These are phyloP conservation scores for Seriola quinqueradiata DNA, from an alignment of 2,113 vertebrate genomes.

Conservation along the genomic window DNA sequence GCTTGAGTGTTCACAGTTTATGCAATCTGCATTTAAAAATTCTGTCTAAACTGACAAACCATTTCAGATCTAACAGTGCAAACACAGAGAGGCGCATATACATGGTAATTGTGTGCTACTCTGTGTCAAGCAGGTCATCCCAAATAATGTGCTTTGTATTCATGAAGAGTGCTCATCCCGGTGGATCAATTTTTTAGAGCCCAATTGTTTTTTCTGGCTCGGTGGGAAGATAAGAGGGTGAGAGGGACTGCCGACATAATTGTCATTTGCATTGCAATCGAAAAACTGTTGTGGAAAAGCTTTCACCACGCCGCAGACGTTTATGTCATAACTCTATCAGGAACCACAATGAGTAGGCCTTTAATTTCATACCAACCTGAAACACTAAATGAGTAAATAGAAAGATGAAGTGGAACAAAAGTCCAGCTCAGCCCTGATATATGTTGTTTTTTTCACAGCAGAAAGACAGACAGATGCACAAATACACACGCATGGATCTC, in stretches of 20 bases:
- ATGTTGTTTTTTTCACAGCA: conserved; percentile 6
- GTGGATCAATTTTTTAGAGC: conserved; percentile 66
- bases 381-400: conserved; percentile 54
- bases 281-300: conserved; percentile 58
- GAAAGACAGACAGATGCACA: conserved; percentile 32
- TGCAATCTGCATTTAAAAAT: conserved; percentile 52
- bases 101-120: conserved; percentile 70
- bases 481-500: conserved; percentile 7
- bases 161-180: conserved; percentile 63
- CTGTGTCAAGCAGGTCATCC: conserved; percentile 65
- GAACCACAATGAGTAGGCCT: conserved; percentile 48
- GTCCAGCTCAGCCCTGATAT: conserved; percentile 35
- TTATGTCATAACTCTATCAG: conserved; percentile 65
- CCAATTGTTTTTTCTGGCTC: conserved; percentile 69
- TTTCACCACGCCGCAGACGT: conserved; percentile 44
- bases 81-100: conserved; percentile 67
- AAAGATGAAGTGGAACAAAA: conserved; percentile 52
- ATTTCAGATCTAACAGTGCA: conserved; percentile 42
- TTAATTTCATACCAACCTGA: conserved; percentile 58
- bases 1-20: conserved; percentile 35
- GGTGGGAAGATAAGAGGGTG: conserved; percentile 68
- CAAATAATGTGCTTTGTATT: conserved; percentile 73
- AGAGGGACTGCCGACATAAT: conserved; percentile 67
- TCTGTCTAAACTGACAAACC: conserved; percentile 47
- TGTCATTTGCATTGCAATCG: conserved; percentile 73